Conservation (phyloP, 2,113 vertebrate genomes). For the Plecturocebus donacophilus region DNA sequence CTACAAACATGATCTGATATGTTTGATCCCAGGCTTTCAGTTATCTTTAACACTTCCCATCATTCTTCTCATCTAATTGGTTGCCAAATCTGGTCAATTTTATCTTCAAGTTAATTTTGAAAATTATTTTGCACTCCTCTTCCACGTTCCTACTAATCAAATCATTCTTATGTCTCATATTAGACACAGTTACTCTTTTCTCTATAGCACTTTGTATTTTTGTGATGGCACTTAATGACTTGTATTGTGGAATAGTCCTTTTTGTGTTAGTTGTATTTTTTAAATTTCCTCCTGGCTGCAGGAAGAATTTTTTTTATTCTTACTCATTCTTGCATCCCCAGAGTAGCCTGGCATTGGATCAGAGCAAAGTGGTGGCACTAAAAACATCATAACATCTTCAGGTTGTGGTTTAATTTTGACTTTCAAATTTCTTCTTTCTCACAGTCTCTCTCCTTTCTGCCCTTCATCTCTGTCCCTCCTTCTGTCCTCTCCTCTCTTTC, state of each 20-base stretch:
- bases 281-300: background rate
- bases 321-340: background rate
- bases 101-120: background rate
- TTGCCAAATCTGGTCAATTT: background rate
- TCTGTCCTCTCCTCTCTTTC: background rate
- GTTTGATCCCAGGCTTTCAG: background rate
- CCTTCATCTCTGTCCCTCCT: background rate
- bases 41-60: background rate
- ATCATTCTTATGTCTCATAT: background rate
- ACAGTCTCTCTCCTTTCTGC: background rate
- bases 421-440: background rate
- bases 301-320: background rate
- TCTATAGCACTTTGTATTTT: background rate
- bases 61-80: background rate
- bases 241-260: background rate
- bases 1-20: background rate
- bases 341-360: background rate
- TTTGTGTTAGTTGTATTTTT: background rate
- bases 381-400: background rate
- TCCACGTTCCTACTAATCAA: background rate
- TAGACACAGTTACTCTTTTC: background rate
- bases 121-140: background rate
- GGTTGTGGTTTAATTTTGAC: background rate
- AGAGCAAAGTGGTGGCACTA: background rate
- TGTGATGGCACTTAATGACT: background rate